Evolutionary conservation across 2,113 vertebrate species (phyloP).

Genomic region (Xerus inauris): DNA sequence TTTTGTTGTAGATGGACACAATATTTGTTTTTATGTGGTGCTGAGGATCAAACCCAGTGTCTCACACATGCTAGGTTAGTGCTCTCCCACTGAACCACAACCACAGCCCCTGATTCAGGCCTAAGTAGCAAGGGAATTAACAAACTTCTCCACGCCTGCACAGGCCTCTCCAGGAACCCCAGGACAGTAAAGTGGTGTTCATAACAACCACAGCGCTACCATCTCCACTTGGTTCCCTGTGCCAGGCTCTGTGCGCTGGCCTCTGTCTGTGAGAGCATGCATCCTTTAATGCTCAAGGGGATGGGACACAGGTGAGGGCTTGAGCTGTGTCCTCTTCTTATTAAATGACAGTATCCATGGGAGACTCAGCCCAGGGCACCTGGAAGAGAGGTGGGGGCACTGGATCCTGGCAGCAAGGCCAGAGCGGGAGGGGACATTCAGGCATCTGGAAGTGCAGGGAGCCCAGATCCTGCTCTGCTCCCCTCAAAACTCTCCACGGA

Average conservation of each 20-base stretch:
- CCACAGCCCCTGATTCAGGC: too few relatives aligned
- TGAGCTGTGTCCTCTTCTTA: neutral
- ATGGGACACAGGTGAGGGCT: neutral
- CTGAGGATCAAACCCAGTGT: too few relatives aligned
- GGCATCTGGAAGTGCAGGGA: neutral
- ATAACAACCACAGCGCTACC: neutral
- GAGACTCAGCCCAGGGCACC: neutral
- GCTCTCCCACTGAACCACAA: too few relatives aligned
- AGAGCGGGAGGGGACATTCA: too few relatives aligned
- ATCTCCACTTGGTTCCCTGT: too few relatives aligned
- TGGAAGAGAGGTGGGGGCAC: too few relatives aligned
- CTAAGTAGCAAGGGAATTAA: neutral
- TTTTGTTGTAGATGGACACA: too few relatives aligned
- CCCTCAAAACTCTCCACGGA: neutral
- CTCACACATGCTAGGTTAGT: too few relatives aligned
- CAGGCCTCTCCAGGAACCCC: neutral
- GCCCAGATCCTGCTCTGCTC: neutral
- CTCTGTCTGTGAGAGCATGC: accelerated
- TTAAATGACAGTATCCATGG: neutral
- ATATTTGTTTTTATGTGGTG: too few relatives aligned
- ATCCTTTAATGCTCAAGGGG: too few relatives aligned
- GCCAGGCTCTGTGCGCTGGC: too few relatives aligned
- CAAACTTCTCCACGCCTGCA: neutral
- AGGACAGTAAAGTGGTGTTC: neutral
- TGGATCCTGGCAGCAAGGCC: neutral